Percentiles rank a stretch among this genome's conserved stretches.
Evolutionary conservation across 2,797 vertebrate genomes (phyloP).

Genomic region (Ambastaia sidthimunki): DNA sequence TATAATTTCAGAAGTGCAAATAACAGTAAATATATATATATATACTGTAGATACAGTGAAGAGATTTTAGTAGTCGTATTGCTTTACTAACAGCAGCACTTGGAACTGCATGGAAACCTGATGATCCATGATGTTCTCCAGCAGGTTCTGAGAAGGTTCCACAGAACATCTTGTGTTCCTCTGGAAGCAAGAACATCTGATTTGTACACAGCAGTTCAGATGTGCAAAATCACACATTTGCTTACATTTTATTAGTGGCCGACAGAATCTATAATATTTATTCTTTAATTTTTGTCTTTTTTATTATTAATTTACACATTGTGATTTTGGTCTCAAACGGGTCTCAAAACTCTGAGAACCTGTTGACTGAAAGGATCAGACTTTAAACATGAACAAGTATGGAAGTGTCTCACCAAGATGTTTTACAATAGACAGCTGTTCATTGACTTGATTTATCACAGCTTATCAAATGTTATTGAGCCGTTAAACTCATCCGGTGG

Average conservation of each 20-base stretch:
- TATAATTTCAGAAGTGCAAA: too few relatives aligned
- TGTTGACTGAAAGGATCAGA: background rate
- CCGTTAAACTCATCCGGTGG: conserved; percentile 31
- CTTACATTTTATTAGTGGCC: too few relatives aligned
- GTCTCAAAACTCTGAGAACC: background rate
- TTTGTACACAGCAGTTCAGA: too few relatives aligned
- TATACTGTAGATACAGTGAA: too few relatives aligned
- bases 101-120: background rate
- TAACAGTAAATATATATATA: too few relatives aligned
- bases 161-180: too few relatives aligned
- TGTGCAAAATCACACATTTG: too few relatives aligned
- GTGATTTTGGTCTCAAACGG: background rate
- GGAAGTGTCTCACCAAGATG: background rate
- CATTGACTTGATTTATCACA: conserved; percentile 19
- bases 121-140: background rate
- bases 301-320: background rate
- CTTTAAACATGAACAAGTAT: background rate
- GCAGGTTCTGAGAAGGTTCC: background rate
- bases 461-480: conserved; percentile 35
- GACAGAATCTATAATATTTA: background rate
- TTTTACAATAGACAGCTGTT: background rate
- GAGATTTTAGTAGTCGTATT: too few relatives aligned
- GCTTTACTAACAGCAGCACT: too few relatives aligned
- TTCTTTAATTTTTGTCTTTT: background rate
- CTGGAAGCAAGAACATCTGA: too few relatives aligned